These are phyloP conservation scores for Hemiscyllium ocellatum DNA, from an alignment of 2,113 vertebrate species.

Conservation along the genomic window DNA sequence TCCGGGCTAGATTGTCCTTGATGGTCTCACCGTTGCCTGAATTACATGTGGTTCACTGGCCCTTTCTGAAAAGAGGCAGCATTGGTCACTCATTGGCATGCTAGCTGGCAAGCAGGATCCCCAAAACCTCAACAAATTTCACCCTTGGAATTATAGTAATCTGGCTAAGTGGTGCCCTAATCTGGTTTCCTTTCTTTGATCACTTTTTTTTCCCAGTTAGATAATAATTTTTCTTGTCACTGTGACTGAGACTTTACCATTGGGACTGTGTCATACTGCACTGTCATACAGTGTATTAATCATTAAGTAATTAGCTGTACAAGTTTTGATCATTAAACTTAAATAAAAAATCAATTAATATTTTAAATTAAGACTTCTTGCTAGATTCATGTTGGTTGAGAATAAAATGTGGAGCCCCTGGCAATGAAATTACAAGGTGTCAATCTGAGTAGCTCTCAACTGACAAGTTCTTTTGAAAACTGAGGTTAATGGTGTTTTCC, in stretches of 20 bases:
- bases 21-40: no score
- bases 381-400: not conserved
- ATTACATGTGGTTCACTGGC: no score
- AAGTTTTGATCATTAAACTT: not conserved
- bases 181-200: not conserved
- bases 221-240: not conserved
- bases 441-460: slow-evolving; percentile 10
- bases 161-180: not conserved
- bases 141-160: not conserved
- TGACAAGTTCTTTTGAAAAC: not conserved
- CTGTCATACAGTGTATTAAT: not conserved
- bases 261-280: not conserved
- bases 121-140: no score
- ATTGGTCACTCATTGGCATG: no score
- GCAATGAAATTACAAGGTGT: not conserved
- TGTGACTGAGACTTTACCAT: not conserved
- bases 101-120: no score
- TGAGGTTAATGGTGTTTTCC: not conserved
- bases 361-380: not conserved
- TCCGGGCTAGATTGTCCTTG: no score
- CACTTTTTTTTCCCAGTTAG: not conserved
- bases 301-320: not conserved
- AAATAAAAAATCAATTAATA: not conserved
- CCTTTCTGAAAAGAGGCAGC: no score
- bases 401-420: not conserved